Conservation (phyloP, 2,888 invertebrate species). For the Sphaeridia pumilis region DNA sequence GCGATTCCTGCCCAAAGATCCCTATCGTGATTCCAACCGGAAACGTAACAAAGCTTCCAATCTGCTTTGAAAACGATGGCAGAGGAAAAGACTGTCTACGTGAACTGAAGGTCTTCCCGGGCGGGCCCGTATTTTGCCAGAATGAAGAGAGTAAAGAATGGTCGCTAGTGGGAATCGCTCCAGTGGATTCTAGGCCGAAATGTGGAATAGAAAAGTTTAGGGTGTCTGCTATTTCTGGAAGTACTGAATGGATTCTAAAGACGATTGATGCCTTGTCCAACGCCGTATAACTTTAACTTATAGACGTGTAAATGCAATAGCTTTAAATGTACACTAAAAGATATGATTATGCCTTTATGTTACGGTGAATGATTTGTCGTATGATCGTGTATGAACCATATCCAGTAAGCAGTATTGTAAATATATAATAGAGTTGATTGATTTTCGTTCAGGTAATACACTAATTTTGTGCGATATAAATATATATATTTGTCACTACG, state of each 20-base stretch:
- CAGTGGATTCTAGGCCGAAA: slow-evolving; percentile 32
- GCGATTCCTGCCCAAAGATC: slow-evolving; percentile 23
- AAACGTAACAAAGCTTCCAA: slow-evolving; percentile 16
- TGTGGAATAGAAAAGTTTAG: slow-evolving; percentile 36
- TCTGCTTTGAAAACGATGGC: slow-evolving; percentile 33
- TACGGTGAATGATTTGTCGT: too few relatives aligned
- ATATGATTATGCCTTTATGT: too few relatives aligned
- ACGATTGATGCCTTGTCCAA: slow-evolving; percentile 45
- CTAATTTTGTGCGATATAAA: too few relatives aligned
- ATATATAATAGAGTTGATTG: too few relatives aligned
- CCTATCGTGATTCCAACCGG: slow-evolving; percentile 6
- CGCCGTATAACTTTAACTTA: slow-evolving; percentile 14
- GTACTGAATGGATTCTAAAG: slow-evolving; percentile 72
- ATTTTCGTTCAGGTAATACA: too few relatives aligned
- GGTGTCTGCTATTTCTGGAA: slow-evolving; percentile 53
- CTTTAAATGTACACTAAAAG: too few relatives aligned
- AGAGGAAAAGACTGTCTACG: slow-evolving; percentile 28
- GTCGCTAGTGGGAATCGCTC: slow-evolving; percentile 59
- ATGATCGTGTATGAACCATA: too few relatives aligned
- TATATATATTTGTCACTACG: too few relatives aligned
- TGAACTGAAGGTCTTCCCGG: slow-evolving; percentile 55
- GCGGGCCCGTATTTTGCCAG: slow-evolving; percentile 72
- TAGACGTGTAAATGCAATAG: too few relatives aligned
- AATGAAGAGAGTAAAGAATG: slow-evolving; percentile 58
- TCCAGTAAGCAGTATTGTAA: too few relatives aligned